phyloP scores from a whole-genome alignment of 1,140 invertebrate genomes.

The Heterodera carotae region DNA sequence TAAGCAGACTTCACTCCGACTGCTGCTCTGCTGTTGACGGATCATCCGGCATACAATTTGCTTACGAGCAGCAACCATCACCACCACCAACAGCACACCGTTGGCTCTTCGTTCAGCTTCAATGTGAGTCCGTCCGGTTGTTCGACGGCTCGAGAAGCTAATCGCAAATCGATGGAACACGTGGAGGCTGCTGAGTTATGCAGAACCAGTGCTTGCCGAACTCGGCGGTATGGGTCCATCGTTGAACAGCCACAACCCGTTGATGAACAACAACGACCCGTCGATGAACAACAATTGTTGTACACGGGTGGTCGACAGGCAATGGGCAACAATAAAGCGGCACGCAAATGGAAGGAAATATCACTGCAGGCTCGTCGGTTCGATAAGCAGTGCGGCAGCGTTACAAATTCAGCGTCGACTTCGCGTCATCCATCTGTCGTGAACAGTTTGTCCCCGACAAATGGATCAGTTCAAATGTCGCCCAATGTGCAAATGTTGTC shows the following conservation, averaged over 20 bases:
- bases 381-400: neutral
- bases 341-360: neutral
- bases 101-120: neutral
- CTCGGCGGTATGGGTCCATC: neutral
- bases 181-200: neutral
- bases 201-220: too few species aligned
- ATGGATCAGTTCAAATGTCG: too few species aligned
- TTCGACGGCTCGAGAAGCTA: neutral
- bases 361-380: neutral
- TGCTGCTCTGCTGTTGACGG: neutral
- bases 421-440: too few species aligned
- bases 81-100: neutral
- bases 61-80: neutral
- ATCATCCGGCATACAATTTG: neutral
- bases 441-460: too few species aligned
- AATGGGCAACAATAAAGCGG: neutral
- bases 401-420: neutral
- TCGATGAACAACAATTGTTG: neutral
- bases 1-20: too few species aligned
- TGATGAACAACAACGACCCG: neutral
- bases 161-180: neutral
- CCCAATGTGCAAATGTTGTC: too few species aligned
- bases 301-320: neutral
- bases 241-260: neutral
- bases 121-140: neutral